These are phyloP conservation scores for Campaea margaritaria DNA, from an alignment of 2,888 invertebrate genomes.

Conservation along the genomic window DNA sequence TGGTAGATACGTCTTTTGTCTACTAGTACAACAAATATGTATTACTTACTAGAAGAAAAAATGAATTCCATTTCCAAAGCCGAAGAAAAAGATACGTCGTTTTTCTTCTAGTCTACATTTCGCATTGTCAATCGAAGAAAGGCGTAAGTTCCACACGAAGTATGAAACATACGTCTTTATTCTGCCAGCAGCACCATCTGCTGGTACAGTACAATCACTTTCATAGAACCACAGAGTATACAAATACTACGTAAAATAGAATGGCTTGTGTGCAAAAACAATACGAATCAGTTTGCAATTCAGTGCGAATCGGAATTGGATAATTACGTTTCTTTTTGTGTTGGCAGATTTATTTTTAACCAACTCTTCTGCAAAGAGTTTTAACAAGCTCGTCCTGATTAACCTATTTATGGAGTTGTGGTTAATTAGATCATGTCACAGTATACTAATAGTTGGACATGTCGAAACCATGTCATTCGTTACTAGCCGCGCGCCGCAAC, in stretches of 20 bases:
- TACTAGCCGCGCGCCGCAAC: too few relatives aligned
- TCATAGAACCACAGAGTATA: too few relatives aligned
- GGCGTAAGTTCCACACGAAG: too few relatives aligned
- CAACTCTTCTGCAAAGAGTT: neutral
- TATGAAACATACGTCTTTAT: too few relatives aligned
- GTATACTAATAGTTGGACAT: neutral
- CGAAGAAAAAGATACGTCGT: too few relatives aligned
- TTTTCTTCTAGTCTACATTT: too few relatives aligned
- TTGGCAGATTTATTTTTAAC: constrained; percentile 8
- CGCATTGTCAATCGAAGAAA: too few relatives aligned
- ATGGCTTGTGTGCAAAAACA: constrained; percentile 10
- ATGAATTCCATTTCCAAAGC: too few relatives aligned
- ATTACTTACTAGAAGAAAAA: too few relatives aligned
- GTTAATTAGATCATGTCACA: neutral
- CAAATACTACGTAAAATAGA: constrained; percentile 8
- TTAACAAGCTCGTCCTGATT: constrained; percentile 1
- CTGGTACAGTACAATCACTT: constrained; percentile 4
- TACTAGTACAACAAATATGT: too few relatives aligned
- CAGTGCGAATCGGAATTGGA: constrained; percentile 4
- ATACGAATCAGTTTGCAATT: constrained; percentile 10
- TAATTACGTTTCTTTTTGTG: neutral
- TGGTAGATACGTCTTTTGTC: constrained; percentile 4
- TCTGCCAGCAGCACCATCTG: neutral
- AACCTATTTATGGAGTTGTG: neutral
- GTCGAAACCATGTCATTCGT: neutral